Conservation (phyloP, 2,888 invertebrate genomes). For the Pseudococcus longispinus region DNA sequence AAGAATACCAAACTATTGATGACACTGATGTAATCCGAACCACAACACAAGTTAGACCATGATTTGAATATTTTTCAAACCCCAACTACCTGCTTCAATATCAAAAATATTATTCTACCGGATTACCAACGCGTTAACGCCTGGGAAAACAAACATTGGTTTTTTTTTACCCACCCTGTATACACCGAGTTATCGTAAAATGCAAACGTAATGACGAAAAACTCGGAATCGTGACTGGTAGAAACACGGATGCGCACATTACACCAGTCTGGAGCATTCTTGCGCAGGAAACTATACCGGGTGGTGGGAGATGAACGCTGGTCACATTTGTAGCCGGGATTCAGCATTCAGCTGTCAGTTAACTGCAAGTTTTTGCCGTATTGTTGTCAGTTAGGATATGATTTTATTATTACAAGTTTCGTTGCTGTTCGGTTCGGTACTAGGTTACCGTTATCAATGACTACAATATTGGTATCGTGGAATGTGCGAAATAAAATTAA, state of each 20-base stretch:
- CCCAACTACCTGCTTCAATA: too few relatives aligned
- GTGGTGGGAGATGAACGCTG: conserved; percentile 51
- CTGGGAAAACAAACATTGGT: neutral
- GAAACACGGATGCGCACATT: conserved; percentile 47
- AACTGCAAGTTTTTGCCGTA: conserved; percentile 9
- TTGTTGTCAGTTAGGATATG: neutral
- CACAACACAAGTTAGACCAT: too few relatives aligned
- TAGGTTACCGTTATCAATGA: neutral
- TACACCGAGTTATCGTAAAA: conserved; percentile 21
- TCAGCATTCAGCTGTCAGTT: conserved; percentile 46
- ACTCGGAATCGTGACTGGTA: conserved; percentile 30
- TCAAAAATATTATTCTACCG: too few relatives aligned
- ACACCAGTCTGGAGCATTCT: conserved; percentile 40
- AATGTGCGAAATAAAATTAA: neutral
- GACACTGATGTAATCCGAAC: too few relatives aligned
- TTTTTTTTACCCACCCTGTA: conserved; percentile 24
- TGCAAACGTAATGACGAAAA: conserved; percentile 41
- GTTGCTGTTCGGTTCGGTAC: neutral
- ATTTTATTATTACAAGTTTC: neutral
- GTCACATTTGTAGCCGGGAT: conserved; percentile 49
- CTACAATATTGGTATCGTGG: neutral
- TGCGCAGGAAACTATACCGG: conserved; percentile 50
- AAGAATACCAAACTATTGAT: too few relatives aligned
- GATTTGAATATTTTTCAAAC: too few relatives aligned
- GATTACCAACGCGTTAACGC: too few relatives aligned